Evolutionary conservation across 2,888 invertebrate species (phyloP), one percentile per base, ranked within the genome.

Genomic region (Steinernema hermaphroditum): DNA sequence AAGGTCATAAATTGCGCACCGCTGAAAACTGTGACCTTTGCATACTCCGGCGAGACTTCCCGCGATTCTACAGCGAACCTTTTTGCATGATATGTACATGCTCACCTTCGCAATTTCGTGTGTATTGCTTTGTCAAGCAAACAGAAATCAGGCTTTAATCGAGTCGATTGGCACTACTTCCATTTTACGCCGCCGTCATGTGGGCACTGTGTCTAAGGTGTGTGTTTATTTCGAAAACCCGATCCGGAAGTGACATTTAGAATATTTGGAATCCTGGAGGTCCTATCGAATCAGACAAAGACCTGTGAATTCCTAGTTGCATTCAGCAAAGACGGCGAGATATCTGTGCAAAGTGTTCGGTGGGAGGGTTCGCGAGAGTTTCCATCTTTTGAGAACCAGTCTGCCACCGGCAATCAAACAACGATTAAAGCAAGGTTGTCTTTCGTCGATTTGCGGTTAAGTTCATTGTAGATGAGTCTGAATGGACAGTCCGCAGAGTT

Each of bases 71-170:
- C n/a, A n/a, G n/a, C n/a, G n/a, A n/a, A n/a, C n/a, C n/a, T n/a
- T n/a, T n/a, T n/a, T n/a, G n/a, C n/a, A n/a, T n/a, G n/a, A n/a
- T n/a, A n/a, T n/a, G n/a, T n/a, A n/a, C 16, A 62, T 32, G 32
- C 62, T 22, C 50, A 4, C 32, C 32, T 29, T 29, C 9, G 62
- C 27, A 27, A 62, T 32, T 62, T 32, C 32, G 62, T 32, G 14
- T 62, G 62, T 62, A n/a, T 62, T 62, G 62, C 32, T 62, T 62
- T 62, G 62, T 32, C 62, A 62, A 32, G 62, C 62, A 32, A 29
- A n/a, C 62, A 34, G 34, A 16, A 62, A 62, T 62, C 62, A 62
- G 32, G 19, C 62, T 29, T 62, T 34, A 22, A 62, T 29, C 62
- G 32, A 16, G 32, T 29, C 32, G 24, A 24, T 32, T 32, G 62